Percentiles rank a stretch among this genome's conserved stretches.
phyloP scores from a whole-genome alignment of 2,888 invertebrate species.

The Odontothrips loti region DNA sequence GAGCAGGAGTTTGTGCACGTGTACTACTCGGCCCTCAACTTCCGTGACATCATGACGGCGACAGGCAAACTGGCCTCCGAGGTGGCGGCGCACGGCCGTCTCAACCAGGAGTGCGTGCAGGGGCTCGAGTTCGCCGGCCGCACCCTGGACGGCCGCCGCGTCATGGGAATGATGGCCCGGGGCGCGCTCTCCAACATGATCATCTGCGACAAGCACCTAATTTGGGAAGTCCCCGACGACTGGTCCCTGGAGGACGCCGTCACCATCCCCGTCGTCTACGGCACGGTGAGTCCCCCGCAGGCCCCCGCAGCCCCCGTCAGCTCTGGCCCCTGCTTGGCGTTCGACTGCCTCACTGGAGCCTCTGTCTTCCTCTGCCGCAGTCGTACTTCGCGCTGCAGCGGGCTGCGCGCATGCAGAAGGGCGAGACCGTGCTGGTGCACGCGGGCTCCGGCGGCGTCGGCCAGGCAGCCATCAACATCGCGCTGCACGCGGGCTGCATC shows the following conservation, averaged over 20 bases:
- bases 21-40: slow-evolving; percentile 79
- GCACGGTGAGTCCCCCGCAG: slow-evolving; percentile 47
- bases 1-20: slow-evolving; percentile 50
- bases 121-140: slow-evolving; percentile 58
- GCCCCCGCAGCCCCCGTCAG: not conserved
- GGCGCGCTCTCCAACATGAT: slow-evolving; percentile 54
- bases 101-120: slow-evolving; percentile 56
- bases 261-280: slow-evolving; percentile 61
- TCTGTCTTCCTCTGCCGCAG: not conserved
- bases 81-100: slow-evolving; percentile 63
- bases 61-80: slow-evolving; percentile 85
- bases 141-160: slow-evolving; percentile 43
- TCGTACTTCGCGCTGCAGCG: slow-evolving; percentile 21
- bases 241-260: slow-evolving; percentile 64
- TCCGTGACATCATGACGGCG: slow-evolving; percentile 91
- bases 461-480: slow-evolving; percentile 71
- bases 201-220: slow-evolving; percentile 48
- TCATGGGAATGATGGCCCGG: slow-evolving; percentile 48
- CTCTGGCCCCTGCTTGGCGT: too few species aligned
- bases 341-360: too few species aligned
- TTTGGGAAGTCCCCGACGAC: slow-evolving; percentile 54
- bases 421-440: slow-evolving; percentile 52
- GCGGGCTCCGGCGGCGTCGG: slow-evolving; percentile 69
- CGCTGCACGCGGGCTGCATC: slow-evolving; percentile 59
- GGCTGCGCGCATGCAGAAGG: slow-evolving; percentile 46